A percentile compares a stretch with the other conserved stretches of the same genome.
Conservation (phyloP, 2,113 vertebrate genomes). For the Etia nguti region DNA sequence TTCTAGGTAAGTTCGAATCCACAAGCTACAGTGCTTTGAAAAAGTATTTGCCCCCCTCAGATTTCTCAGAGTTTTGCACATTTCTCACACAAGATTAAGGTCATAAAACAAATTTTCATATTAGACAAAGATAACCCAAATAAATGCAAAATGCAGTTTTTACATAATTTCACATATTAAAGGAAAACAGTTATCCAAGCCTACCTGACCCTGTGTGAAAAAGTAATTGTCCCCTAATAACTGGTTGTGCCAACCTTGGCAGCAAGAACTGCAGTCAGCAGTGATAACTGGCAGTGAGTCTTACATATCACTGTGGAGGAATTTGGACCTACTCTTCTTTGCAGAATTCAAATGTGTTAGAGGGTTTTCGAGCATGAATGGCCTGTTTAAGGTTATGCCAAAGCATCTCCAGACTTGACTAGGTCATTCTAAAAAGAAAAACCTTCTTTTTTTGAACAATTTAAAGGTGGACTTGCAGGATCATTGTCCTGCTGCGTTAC, state of each 20-base stretch:
- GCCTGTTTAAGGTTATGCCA: neutral
- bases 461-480: neutral
- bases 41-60: rapidly evolving
- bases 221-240: neutral
- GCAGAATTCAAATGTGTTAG: neutral
- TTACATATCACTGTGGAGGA: neutral
- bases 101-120: neutral
- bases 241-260: neutral
- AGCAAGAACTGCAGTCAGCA: neutral
- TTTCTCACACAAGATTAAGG: neutral
- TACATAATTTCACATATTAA: neutral
- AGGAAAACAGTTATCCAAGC: neutral
- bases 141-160: neutral
- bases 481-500: neutral
- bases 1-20: neutral
- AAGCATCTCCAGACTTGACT: neutral
- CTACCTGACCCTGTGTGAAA: neutral
- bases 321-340: neutral
- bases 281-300: neutral
- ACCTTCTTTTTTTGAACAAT: rapidly evolving
- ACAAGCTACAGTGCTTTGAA: neutral
- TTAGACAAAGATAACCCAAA: neutral
- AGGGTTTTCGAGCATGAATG: neutral
- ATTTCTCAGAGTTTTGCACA: neutral
- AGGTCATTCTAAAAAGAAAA: neutral